A percentile compares a stretch with the other conserved stretches of the same genome.
Conservation (phyloP, 35 echinoderm and acorn worm species). For the Apostichopus parvimensis region DNA sequence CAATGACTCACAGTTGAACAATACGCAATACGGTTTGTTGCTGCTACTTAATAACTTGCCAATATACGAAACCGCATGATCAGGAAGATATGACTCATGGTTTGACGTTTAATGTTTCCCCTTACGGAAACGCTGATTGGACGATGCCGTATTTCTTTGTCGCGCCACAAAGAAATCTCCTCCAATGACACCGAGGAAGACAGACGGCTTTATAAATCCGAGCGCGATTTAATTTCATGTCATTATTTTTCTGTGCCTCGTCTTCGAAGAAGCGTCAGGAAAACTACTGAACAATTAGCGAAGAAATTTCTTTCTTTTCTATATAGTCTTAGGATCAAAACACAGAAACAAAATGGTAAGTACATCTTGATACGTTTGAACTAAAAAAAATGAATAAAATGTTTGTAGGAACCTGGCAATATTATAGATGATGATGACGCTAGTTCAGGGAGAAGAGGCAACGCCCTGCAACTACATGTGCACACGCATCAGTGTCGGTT, state of each 20-base stretch:
- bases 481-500: too few relatives aligned
- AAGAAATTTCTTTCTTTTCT: constrained; percentile 20
- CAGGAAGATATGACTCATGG: constrained; percentile 24
- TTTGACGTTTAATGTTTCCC: neutral
- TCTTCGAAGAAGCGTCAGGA: constrained; percentile 47
- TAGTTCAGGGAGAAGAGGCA: neutral
- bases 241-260: constrained; percentile 58
- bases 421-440: too few relatives aligned
- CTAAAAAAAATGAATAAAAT: too few relatives aligned
- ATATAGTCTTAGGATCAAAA: neutral
- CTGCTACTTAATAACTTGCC: neutral
- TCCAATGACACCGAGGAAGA: constrained; percentile 5
- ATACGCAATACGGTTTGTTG: neutral
- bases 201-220: neutral
- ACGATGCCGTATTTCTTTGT: constrained; percentile 2
- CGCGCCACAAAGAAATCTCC: constrained; percentile 36
- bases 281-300: constrained; percentile 6
- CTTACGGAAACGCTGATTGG: constrained; percentile 30
- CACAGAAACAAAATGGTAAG: constrained; percentile 40
- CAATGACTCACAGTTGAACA: neutral
- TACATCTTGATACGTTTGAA: neutral
- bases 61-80: constrained; percentile 1
- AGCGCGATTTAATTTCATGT: constrained; percentile 56
- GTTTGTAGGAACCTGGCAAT: too few relatives aligned
- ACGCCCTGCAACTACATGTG: neutral